Conservation (phyloP, 2,113 vertebrate genomes). For the Cairina moschata region DNA sequence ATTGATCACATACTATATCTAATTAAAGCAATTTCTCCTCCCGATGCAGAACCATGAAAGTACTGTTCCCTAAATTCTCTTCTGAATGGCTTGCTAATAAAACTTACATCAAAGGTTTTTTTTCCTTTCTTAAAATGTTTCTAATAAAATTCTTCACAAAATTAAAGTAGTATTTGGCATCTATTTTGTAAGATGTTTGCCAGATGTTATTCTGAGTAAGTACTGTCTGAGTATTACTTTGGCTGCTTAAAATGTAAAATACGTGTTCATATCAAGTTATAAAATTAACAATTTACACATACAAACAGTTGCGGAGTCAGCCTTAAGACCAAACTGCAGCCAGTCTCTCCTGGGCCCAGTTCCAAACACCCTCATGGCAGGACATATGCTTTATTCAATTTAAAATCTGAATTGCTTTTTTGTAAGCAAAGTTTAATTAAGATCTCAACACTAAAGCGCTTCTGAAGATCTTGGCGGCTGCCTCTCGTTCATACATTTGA, state of each 20-base stretch:
- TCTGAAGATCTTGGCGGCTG: not conserved
- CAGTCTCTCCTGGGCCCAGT: not conserved
- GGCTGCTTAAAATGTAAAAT: not conserved
- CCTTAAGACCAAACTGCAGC: not conserved
- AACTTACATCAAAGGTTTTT: not conserved
- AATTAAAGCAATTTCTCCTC: conserved; percentile 47
- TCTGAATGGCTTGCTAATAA: conserved; percentile 11
- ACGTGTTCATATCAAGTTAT: not conserved
- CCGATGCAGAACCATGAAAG: not conserved
- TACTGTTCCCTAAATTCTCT: not conserved
- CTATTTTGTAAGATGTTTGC: not conserved
- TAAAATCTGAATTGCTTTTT: not conserved
- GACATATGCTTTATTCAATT: not conserved
- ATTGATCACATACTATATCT: conserved; percentile 41
- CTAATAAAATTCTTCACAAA: not conserved
- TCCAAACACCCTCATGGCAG: not conserved
- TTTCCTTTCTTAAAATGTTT: conserved; percentile 23
- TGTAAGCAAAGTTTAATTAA: not conserved
- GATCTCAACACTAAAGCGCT: not conserved
- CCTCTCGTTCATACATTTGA: not conserved
- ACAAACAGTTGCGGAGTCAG: not conserved
- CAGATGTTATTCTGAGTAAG: conserved; percentile 1
- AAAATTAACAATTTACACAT: not conserved
- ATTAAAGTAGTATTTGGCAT: not conserved
- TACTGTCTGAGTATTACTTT: not conserved